Evolutionary conservation across 1,140 invertebrate genomes (phyloP), one percentile per base, ranked within the genome.

Genomic region (Meloidogyne exigua): DNA sequence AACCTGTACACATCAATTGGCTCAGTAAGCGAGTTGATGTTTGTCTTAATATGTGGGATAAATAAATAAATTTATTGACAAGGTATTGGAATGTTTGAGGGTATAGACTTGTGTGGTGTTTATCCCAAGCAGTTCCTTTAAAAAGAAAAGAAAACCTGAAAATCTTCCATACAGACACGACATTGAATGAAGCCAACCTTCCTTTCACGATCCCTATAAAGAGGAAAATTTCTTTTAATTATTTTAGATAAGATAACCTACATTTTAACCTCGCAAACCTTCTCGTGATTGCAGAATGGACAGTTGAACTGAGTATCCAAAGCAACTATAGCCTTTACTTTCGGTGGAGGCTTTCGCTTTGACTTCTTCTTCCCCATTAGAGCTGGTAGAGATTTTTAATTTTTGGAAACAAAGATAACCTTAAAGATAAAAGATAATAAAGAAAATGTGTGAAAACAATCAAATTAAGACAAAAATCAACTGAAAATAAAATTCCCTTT

Each of bases 241-340:
- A 62, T n/a, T 15, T 21, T 25, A 23, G n/a, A 66, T 13, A 72
- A 11, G 23, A 25, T 21, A 77, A 91, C 92, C 91, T 91, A 97
- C 96, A 99, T 94, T 92, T 98, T 98, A 62, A 99, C 96, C 90
- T 99, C 96, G 89, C 97, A 99, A 1, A 95, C 96, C 84, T 95
- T 95, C 89, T 99, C 96, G 87, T 99, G 96, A 89, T 99, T 99
- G 88, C 97, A 99, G 90, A 99, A 99, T 9, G 96, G 97, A 87
- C 97, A 99, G 88, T 98, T 98, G 88, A 99, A 99, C 85, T 95
- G 92, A 68, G 92, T 93, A 86, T 98, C 96, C 36, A 99, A 88
- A 1, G 96, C 93, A 87, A 95, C 92, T 82, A 98, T 95, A 9
- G 92, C 92, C 89, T 97, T 98, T 80, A 92, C 90, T 88, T 96